Base-by-base conservation (phyloP, 2,797 vertebrate species). In the Pipistrellus kuhlii region DNA sequence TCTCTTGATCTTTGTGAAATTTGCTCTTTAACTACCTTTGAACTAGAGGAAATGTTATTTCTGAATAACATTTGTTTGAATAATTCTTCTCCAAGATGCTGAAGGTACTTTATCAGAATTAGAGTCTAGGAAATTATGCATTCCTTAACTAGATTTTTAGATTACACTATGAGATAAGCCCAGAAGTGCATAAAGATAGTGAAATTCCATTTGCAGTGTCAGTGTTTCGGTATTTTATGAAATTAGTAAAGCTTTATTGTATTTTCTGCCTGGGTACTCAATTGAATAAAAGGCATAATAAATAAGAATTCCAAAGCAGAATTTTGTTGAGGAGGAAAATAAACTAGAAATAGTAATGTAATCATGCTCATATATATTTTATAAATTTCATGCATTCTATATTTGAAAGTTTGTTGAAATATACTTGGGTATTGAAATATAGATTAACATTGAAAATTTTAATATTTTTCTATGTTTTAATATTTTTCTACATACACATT, bases 181-280 rank as follows among this genome's bases (percentile, higher is more conserved):
- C 62, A 95, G 82, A 96, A 95, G 88, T 96, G 94, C 32, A 90
- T 95, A 95, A 96, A 95, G 66, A 95, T 89, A 84, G 82, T 81
- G 85, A 86, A 94, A 96, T 97, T 97, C 93, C 98, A 96, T 98
- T 98, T 98, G 66, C 97, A 92, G 27, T 88, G 89, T 97, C 97
- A 97, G 85, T 97, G 95, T 98, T 98, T 98, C 98, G 97, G 97
- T 98, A 98, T 98, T 98, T 96, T 98, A 97, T 98, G 93, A 97
- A 98, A 98, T 98, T 98, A 98, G 97, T 92, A 96, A 95, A 97
- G 93, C 96, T 98, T 98, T 98, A 98, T 98, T 98, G 90, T 97
- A 97, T 98, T 97, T 97, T 97, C 90, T 98, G 96, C 95, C 96
- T 95, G 91, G 89, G 94, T 94, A 96, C 95, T 98, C 97, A 80